phyloP scores from a whole-genome alignment of 53 echinoderm and acorn worm species.

The Holothuria scabra region DNA sequence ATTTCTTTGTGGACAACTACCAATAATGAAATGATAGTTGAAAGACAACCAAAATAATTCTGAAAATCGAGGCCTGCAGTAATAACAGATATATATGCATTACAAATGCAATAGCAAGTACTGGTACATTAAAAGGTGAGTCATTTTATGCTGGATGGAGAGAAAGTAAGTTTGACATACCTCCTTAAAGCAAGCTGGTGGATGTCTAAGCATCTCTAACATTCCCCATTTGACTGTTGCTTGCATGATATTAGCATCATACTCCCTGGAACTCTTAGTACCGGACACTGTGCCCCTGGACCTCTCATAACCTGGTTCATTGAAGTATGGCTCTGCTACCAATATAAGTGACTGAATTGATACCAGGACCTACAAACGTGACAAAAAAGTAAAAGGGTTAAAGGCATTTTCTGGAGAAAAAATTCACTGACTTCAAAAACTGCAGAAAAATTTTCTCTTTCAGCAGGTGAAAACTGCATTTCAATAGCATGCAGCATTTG shows the following conservation, averaged over 20 bases:
- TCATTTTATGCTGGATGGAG: too few relatives aligned
- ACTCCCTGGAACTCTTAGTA: constrained; percentile 97
- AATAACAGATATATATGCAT: too few relatives aligned
- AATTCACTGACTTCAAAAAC: too few relatives aligned
- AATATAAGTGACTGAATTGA: constrained; percentile 98
- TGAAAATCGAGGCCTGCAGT: too few relatives aligned
- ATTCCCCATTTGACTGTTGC: constrained; percentile 99
- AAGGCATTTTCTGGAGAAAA: neutral
- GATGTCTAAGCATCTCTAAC: constrained; percentile 95
- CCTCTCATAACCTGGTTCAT: constrained; percentile 98
- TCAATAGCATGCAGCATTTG: too few relatives aligned
- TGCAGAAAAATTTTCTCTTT: too few relatives aligned
- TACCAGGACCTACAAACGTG: constrained; percentile 72
- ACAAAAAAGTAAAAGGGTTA: neutral
- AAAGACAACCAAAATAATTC: too few relatives aligned
- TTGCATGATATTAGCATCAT: constrained; percentile 99
- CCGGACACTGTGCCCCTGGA: constrained; percentile 96
- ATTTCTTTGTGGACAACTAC: too few relatives aligned
- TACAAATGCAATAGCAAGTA: too few relatives aligned
- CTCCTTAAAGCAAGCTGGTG: constrained; percentile 97
- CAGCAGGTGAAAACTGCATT: too few relatives aligned
- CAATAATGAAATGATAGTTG: too few relatives aligned
- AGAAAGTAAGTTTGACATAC: constrained; percentile 40
- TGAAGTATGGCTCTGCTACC: constrained; percentile 98
- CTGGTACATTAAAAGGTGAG: too few relatives aligned